Conservation (phyloP, 1,140 invertebrate species). For the Papilio dardanus region DNA sequence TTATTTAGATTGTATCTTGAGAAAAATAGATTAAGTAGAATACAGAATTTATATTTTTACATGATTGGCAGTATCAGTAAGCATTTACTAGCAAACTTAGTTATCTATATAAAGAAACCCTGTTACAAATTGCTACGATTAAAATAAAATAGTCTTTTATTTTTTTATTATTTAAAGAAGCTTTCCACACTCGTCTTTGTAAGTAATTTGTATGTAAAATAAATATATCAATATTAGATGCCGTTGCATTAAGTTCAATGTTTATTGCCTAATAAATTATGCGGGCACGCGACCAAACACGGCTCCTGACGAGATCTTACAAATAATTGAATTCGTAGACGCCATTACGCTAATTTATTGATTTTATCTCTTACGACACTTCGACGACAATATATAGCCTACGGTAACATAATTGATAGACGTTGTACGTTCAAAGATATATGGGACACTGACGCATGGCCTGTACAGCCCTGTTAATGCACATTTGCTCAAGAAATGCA, state of each 20-base stretch:
- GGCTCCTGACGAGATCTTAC: neutral
- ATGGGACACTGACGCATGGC: conserved; percentile 13
- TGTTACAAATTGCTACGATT: too few species aligned
- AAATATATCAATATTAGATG: neutral
- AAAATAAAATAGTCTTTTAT: neutral
- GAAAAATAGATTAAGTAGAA: neutral
- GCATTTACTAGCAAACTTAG: too few species aligned
- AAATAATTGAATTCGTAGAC: conserved; percentile 17
- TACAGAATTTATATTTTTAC: neutral
- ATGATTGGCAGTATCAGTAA: too few species aligned
- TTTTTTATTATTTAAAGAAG: neutral
- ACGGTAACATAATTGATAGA: conserved; percentile 5
- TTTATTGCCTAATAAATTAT: conserved; percentile 22
- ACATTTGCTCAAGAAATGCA: neutral
- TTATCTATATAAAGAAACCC: too few species aligned
- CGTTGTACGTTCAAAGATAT: conserved; percentile 14
- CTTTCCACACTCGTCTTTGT: neutral
- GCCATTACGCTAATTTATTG: conserved; percentile 19
- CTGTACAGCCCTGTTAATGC: neutral
- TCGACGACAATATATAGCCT: conserved; percentile 3
- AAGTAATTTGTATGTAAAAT: neutral
- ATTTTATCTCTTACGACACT: conserved; percentile 18
- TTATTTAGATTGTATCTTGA: neutral
- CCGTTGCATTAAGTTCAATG: conserved; percentile 5
- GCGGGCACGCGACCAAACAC: conserved; percentile 15